Evolutionary conservation across 2,113 vertebrate genomes (phyloP).

Genomic region (Tetraodon nigroviridis): DNA sequence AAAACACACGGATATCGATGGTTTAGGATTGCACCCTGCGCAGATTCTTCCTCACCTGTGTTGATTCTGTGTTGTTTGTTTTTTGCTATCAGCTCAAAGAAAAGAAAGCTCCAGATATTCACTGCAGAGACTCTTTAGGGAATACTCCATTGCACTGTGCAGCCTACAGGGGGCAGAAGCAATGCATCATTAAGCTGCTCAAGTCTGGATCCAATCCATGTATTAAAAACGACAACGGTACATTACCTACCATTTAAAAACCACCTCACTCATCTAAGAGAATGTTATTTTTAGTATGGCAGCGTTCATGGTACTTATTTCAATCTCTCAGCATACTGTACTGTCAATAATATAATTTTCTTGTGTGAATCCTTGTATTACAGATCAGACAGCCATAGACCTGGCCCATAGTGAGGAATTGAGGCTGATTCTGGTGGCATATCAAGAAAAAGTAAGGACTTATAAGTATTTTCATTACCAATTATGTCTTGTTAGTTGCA

Average conservation of each 20-base stretch:
- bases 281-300: too few relatives aligned
- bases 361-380: conserved; percentile 26
- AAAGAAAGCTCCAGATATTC: conserved; percentile 78
- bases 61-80: not conserved
- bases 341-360: not conserved
- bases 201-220: conserved; percentile 79
- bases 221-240: conserved; percentile 84
- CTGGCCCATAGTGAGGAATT: conserved; percentile 82
- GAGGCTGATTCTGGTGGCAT: conserved; percentile 76
- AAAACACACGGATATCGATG: not conserved
- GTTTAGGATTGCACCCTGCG: too few relatives aligned
- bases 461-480: not conserved
- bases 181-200: conserved; percentile 83
- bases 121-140: conserved; percentile 85
- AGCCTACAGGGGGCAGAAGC: conserved; percentile 86
- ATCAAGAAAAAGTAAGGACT: conserved; percentile 76
- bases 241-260: conserved; percentile 1
- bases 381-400: conserved; percentile 84
- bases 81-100: conserved; percentile 74
- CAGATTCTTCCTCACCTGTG: not conserved
- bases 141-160: conserved; percentile 91
- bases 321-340: too few relatives aligned
- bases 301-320: too few relatives aligned
- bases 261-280: too few relatives aligned
- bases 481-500: not conserved